Base-by-base conservation (phyloP, 2,888 invertebrate genomes). In the Andrena fulva region DNA sequence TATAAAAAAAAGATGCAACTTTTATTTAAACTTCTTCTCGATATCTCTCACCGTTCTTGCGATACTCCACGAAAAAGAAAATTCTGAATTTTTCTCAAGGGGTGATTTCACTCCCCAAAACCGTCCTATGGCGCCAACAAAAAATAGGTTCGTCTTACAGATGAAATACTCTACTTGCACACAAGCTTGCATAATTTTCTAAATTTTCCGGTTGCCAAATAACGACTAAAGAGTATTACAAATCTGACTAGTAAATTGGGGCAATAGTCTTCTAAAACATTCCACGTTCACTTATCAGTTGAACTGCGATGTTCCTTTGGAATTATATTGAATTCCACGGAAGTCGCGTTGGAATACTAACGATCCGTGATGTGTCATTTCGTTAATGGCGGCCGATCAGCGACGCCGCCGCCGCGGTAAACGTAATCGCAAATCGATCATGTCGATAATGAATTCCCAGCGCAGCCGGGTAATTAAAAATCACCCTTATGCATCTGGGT, bases 401-500 rank as follows among this genome's bases (percentile, higher is more conserved):
- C 20, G 56, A 27, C 60, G 5, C 16, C 8, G 56, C 16, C 8
- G 56, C 42, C n/a, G 42, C 42, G 42, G 35, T 64, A 59, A 81
- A 68, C 42, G 71, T 71, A 62, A 42, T 77, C 71, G 31, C 52
- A 62, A 80, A 80, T 75, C 54, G 67, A 82, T 82, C 75, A 52
- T 31, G 60, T 70, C 75, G 66, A 80, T 80, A 76, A 74, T 74
- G 72, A 73, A 80, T 76, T 82, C 60, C 82, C 56, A 33, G 35
- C 56, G 27, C 71, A 52, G 67, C 62, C 16, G 67, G 70, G 62
- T 80, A 80, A 82, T 82, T 82, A 82, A 83, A 83, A 82, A 82
- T 82, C 73, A 33, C 31, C 72, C 54, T 82, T 54, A 72, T 66
- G 77, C 72, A 69, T 72, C 50, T 82, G 52, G 76, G 71, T 81